Conservation (phyloP, 2,113 vertebrate genomes). For the Megaceryle torquata region DNA sequence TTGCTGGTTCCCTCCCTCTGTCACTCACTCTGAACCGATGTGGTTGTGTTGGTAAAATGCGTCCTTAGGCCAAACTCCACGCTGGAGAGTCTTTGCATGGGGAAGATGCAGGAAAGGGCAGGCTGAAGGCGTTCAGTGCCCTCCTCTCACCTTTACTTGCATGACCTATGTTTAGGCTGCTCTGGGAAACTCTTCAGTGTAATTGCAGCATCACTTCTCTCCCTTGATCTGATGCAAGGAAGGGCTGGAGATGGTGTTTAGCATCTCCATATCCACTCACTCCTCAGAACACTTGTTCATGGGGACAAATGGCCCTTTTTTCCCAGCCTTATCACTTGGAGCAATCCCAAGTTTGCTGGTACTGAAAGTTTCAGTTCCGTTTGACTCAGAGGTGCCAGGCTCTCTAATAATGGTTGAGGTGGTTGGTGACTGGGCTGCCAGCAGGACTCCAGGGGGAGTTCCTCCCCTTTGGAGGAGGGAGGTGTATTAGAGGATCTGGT, state of each 20-base stretch:
- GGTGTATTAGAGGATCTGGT: not conserved
- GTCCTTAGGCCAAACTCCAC: not conserved
- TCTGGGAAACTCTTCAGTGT: not conserved
- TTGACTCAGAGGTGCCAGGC: not conserved
- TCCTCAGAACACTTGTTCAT: accelerated
- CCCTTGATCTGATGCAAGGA: not conserved
- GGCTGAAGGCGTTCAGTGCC: not conserved
- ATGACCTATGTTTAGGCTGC: not conserved
- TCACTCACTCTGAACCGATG: not conserved
- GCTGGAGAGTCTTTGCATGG: not conserved
- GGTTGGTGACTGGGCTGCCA: not conserved
- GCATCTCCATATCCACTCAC: not conserved
- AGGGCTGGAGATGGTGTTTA: not conserved
- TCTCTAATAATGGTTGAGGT: not conserved
- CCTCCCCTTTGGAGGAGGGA: not conserved
- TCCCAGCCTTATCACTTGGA: not conserved
- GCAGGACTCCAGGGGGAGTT: not conserved
- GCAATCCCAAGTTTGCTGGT: not conserved
- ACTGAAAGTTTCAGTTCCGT: not conserved
- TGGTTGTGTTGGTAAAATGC: not conserved
- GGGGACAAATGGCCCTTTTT: not conserved
- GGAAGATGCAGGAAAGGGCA: not conserved
- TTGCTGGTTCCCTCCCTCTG: not conserved
- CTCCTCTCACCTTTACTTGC: not conserved
- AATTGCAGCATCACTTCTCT: not conserved